These are phyloP conservation scores for Perizoma flavofasciatum DNA, from an alignment of 2,888 invertebrate species.

Conservation along the genomic window DNA sequence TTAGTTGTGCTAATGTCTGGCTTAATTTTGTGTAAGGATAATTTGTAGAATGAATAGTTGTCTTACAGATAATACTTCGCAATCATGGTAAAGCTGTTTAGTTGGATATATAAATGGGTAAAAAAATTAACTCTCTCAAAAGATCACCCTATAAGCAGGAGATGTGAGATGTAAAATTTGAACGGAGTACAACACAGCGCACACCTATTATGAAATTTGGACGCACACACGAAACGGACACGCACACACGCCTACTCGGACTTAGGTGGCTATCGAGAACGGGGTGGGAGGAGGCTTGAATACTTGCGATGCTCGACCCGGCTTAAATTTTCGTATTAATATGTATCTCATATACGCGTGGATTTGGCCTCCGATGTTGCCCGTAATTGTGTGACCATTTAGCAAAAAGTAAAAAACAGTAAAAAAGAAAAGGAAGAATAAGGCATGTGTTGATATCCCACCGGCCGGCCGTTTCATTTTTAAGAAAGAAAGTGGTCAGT, in stretches of 20 bases:
- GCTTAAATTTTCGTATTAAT: conserved; percentile 81
- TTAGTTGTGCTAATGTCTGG: too few relatives aligned
- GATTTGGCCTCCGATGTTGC: conserved; percentile 67
- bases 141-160: conserved; percentile 64
- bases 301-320: conserved; percentile 73
- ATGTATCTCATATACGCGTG: conserved; percentile 76
- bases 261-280: conserved; percentile 66
- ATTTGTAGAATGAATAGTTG: too few relatives aligned
- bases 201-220: conserved; percentile 80
- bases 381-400: conserved; percentile 63
- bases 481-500: too few relatives aligned
- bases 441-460: too few relatives aligned
- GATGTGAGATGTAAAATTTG: conserved; percentile 83
- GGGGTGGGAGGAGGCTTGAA: conserved; percentile 51
- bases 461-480: conserved; percentile 18
- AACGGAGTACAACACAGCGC: conserved; percentile 71
- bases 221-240: conserved; percentile 61
- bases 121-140: neutral
- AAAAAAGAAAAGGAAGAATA: too few relatives aligned
- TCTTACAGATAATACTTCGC: too few relatives aligned
- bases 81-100: too few relatives aligned
- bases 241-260: conserved; percentile 64
- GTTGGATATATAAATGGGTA: too few relatives aligned
- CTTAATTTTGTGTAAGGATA: too few relatives aligned
- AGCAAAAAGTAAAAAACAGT: conserved; percentile 40